These are phyloP conservation scores for Xestia ashworthii DNA, from an alignment of 2,888 invertebrate genomes.

Conservation along the genomic window DNA sequence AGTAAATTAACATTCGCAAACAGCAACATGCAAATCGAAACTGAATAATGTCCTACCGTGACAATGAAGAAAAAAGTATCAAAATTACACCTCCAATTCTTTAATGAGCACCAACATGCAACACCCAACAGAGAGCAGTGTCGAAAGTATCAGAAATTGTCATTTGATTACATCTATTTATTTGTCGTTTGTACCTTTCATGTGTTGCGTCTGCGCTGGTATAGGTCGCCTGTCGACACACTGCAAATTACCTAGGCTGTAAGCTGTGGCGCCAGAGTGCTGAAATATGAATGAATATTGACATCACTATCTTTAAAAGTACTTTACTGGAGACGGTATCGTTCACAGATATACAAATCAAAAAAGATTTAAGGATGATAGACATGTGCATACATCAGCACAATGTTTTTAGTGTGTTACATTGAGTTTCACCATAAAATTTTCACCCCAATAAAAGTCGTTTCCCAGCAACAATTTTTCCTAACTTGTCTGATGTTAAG, in stretches of 20 bases:
- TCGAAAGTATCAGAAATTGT: conserved; percentile 81
- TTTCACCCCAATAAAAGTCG: no score
- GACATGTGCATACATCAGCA: no score
- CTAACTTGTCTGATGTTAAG: no score
- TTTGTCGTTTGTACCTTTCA: conserved; percentile 81
- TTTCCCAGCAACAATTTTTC: no score
- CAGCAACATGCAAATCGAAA: not conserved
- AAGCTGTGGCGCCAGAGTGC: conserved; percentile 8
- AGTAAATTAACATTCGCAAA: not conserved
- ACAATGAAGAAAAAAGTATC: not conserved
- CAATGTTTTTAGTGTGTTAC: no score
- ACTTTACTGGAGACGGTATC: not conserved
- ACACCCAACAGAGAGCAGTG: conserved; percentile 56
- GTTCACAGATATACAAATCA: not conserved
- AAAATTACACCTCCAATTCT: not conserved
- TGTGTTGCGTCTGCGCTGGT: conserved; percentile 54
- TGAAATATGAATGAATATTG: conserved; percentile 39
- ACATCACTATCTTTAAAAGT: not conserved
- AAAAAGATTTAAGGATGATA: no score
- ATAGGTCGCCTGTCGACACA: conserved; percentile 65
- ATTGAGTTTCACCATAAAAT: no score
- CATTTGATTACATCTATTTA: conserved; percentile 86
- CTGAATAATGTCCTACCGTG: not conserved
- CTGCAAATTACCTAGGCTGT: conserved; percentile 51
- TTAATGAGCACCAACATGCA: conserved; percentile 62